Evolutionary conservation across 2,797 vertebrate genomes (phyloP).

Genomic region (Lagocephalus sceleratus): DNA sequence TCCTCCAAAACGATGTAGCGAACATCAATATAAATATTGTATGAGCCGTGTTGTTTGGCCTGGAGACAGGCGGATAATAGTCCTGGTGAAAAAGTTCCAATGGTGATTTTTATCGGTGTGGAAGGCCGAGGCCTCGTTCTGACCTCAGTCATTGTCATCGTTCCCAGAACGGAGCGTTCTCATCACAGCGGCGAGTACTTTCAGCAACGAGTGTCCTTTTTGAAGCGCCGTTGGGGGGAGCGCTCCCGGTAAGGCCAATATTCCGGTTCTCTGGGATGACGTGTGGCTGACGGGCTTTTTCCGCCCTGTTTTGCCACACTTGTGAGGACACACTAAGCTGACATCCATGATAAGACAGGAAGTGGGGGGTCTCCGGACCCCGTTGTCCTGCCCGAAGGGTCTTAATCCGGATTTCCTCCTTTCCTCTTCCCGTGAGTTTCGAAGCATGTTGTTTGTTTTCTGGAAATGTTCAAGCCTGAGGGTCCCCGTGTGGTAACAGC

Average conservation of each 20-base stretch:
- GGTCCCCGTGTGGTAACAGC: no score
- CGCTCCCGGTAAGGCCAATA: conserved; percentile 3
- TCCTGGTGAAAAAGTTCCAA: conserved; percentile 10
- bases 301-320: conserved; percentile 25
- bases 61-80: conserved; percentile 27
- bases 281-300: conserved; percentile 17
- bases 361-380: no score
- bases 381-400: no score
- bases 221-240: background rate
- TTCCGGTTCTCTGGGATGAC: background rate
- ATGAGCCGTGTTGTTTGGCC: conserved; percentile 37
- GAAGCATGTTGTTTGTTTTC: no score
- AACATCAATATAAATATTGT: conserved; percentile 40
- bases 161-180: background rate
- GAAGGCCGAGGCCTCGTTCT: background rate
- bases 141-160: conserved; percentile 8
- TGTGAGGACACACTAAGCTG: no score
- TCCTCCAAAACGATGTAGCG: conserved; percentile 14
- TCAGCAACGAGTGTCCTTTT: background rate
- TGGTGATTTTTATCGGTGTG: conserved; percentile 14
- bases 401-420: no score
- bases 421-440: no score
- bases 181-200: conserved; percentile 35
- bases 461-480: no score
- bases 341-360: no score